A percentile compares a stretch with the other conserved stretches of the same genome.
These are phyloP conservation scores for Ctenopoma kingsleyae DNA, from an alignment of 2,797 vertebrate genomes.

Conservation along the genomic window DNA sequence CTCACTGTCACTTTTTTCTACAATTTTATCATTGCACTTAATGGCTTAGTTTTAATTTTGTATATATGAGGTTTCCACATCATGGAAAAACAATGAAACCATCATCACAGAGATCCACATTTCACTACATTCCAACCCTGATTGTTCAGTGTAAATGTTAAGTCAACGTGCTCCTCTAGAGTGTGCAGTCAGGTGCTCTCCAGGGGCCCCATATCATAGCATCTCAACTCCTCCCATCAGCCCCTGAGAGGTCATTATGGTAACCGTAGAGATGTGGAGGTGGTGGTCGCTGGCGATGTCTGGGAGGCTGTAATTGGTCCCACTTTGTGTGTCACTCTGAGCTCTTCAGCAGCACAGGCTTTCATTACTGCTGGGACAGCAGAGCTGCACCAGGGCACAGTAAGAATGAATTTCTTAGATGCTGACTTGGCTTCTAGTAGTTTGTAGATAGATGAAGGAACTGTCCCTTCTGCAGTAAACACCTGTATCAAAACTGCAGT, in stretches of 20 bases:
- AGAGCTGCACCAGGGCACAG: slow-evolving; percentile 16
- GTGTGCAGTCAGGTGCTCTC: slow-evolving; percentile 34
- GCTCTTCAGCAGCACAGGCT: slow-evolving; percentile 42
- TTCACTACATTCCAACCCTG: slow-evolving; percentile 14
- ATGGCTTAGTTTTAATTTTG: no score
- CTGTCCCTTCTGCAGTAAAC: background rate
- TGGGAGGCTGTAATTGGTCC: slow-evolving; percentile 70
- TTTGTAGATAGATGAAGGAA: background rate
- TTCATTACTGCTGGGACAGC: slow-evolving; percentile 61
- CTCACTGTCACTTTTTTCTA: no score
- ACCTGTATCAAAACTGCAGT: background rate
- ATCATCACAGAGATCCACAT: slow-evolving; percentile 9
- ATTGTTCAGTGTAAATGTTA: slow-evolving; percentile 36
- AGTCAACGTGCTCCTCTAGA: slow-evolving; percentile 32
- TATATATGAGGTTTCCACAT: slow-evolving; percentile 4
- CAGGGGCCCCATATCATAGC: slow-evolving; percentile 32
- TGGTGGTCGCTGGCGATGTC: slow-evolving; percentile 43
- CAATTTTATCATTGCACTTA: no score
- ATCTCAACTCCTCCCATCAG: slow-evolving; percentile 27
- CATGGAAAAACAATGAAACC: slow-evolving; percentile 14
- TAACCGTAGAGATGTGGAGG: slow-evolving; percentile 52
- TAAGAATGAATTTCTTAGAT: background rate
- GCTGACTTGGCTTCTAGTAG: background rate
- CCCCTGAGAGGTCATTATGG: slow-evolving; percentile 74
- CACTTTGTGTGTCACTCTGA: slow-evolving; percentile 50